Evolutionary conservation across 2,113 vertebrate species (phyloP).

Genomic region (Leucopsar rothschildi): DNA sequence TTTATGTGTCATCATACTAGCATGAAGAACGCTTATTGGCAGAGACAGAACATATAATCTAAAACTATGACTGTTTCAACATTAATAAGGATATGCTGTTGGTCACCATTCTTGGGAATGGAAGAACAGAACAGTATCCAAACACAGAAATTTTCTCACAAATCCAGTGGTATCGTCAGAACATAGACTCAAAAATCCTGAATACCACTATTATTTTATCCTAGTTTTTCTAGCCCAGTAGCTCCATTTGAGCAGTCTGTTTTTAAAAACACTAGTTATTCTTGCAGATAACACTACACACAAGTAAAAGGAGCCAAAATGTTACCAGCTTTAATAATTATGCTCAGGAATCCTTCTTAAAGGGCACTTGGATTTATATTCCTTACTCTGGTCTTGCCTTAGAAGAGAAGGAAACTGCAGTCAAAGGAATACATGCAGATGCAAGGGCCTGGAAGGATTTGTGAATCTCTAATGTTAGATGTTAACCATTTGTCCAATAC

Average conservation of each 20-base stretch:
- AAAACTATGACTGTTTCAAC: background rate
- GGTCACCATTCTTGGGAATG: background rate
- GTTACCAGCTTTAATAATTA: background rate
- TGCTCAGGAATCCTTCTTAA: background rate
- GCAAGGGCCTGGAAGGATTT: background rate
- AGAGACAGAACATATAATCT: background rate
- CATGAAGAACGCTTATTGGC: background rate
- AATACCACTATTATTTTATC: background rate
- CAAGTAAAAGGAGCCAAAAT: background rate
- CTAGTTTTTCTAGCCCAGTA: background rate
- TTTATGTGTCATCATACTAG: background rate
- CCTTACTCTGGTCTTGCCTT: background rate
- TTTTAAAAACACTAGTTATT: background rate
- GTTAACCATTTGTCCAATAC: background rate
- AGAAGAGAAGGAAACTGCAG: background rate
- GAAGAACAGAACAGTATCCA: background rate
- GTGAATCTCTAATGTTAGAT: background rate
- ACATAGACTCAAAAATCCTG: background rate
- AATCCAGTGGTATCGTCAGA: background rate
- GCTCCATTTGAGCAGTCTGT: background rate
- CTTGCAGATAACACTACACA: background rate
- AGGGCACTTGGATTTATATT: background rate
- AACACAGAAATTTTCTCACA: background rate
- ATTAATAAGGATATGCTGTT: background rate
- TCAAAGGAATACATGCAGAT: background rate